These are phyloP conservation scores for Drosophila bipectinata DNA, from an alignment of 1,140 invertebrate species.

Conservation along the genomic window DNA sequence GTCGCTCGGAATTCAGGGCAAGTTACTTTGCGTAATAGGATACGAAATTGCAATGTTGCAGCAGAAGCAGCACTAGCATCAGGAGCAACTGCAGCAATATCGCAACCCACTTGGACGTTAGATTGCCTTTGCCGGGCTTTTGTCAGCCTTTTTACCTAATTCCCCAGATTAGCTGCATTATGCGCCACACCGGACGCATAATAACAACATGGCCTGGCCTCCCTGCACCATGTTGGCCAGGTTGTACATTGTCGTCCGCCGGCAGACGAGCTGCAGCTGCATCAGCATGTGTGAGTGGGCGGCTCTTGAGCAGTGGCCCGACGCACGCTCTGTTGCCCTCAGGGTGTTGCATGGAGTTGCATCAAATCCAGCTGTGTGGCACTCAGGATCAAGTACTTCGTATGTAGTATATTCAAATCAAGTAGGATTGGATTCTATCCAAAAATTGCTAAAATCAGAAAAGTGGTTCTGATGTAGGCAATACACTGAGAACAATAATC, in stretches of 20 bases:
- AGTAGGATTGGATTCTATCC: background rate
- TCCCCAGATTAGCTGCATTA: conserved; percentile 80
- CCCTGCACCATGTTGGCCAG: conserved; percentile 15
- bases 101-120: conserved; percentile 49
- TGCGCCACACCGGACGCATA: conserved; percentile 73
- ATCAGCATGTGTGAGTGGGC: conserved; percentile 49
- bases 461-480: background rate
- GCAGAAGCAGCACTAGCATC: conserved; percentile 2
- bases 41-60: conserved; percentile 75
- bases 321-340: conserved; percentile 31
- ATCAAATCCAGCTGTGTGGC: conserved; percentile 3
- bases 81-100: conserved; percentile 18
- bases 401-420: conserved; percentile 26
- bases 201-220: conserved; percentile 46
- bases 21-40: conserved; percentile 75
- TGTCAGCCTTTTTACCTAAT: conserved; percentile 77
- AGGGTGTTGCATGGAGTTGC: conserved; percentile 26
- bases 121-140: conserved; percentile 61
- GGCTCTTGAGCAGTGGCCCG: conserved; percentile 50
- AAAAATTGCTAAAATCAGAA: background rate
- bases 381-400: conserved; percentile 22
- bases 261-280: conserved; percentile 25
- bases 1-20: conserved; percentile 55
- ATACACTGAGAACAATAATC: background rate
- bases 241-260: conserved; percentile 24